phyloP scores from a whole-genome alignment of 2,888 invertebrate genomes.

The Metellina segmentata region DNA sequence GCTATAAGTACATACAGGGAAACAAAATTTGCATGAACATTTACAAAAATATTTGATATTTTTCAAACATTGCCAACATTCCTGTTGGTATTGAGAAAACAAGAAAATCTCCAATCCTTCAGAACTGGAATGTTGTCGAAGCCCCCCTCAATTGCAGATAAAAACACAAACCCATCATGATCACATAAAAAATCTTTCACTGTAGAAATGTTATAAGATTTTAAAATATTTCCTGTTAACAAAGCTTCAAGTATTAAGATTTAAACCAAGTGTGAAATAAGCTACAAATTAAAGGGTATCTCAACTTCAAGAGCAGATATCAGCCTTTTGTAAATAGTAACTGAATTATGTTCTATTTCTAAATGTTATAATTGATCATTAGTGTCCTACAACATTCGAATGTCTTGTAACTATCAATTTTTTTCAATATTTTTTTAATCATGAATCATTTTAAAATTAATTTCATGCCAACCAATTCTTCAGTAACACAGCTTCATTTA shows the following conservation, averaged over 20 bases:
- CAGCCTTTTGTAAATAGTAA: conserved; percentile 52
- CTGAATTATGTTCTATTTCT: conserved; percentile 15
- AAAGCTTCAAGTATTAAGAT: conserved; percentile 33
- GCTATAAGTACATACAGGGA: conserved; percentile 32
- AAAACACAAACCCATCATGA: too few relatives aligned
- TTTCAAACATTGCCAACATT: conserved; percentile 40
- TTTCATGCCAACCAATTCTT: too few relatives aligned
- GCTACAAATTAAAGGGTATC: conserved; percentile 54
- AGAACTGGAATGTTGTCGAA: background rate
- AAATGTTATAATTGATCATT: conserved; percentile 35
- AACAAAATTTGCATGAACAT: conserved; percentile 8
- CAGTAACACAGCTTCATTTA: too few relatives aligned
- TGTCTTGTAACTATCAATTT: conserved; percentile 2
- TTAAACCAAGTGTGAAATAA: conserved; percentile 55
- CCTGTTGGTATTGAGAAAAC: background rate
- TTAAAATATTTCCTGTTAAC: conserved; percentile 31
- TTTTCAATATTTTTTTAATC: conserved; percentile 7
- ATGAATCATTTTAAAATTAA: too few relatives aligned
- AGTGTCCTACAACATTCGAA: conserved; percentile 33
- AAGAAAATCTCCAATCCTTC: background rate
- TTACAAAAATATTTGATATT: conserved; percentile 46
- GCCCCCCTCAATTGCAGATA: background rate
- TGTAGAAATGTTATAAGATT: background rate
- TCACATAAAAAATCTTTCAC: too few relatives aligned
- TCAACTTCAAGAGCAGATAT: conserved; percentile 55